Evolutionary conservation across 2,113 vertebrate species (phyloP), one percentile per base, ranked within the genome.

Genomic region (Irena cyanogastra): DNA sequence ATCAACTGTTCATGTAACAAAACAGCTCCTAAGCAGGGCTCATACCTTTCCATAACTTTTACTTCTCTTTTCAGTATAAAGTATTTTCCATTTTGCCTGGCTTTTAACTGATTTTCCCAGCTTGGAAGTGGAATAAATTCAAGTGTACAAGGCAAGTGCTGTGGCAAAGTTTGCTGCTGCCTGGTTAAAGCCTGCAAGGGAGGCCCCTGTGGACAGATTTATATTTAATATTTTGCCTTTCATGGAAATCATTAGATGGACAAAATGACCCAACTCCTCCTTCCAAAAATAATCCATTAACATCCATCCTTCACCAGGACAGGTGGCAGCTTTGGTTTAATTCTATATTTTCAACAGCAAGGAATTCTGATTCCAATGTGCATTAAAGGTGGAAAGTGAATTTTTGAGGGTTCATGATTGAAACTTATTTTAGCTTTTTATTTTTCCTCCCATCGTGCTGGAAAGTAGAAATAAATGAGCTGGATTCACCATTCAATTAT

Each of bases 401-500:
- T 91, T 93, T 96, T 70, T 83, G 41, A 68, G 57, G 59, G 35
- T 49, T 75, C 26, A 1, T 7, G 44, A 47, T 59, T 50, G 24
- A 72, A 94, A 84, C 30, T 89, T 75, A 69, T 42, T 88, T 92
- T 66, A 81, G 54, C 65, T 70, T 89, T 86, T 50, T 83, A 54
- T 85, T 95, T 96, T 87, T 81, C 76, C 49, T 89, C 68, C 78
- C 66, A 49, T 89, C 26, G 3, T 64, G 83, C 84, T 42, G 87
- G 70, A 60, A 63, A 76, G 52, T 63, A 81, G 89, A 91, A 95
- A 93, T 80, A 94, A 94, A 95, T 79, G 78, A 94, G 87, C 70
- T 84, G 64, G 66, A 83, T 95, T 95, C 75, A 10, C 64, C 72
- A 68, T 83, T 95, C 68, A 92, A 28, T 95, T 96, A 94, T 88